Evolutionary conservation across 2,113 vertebrate genomes (phyloP), one percentile per base, ranked within the genome.

Genomic region (Etheostoma spectabile): DNA sequence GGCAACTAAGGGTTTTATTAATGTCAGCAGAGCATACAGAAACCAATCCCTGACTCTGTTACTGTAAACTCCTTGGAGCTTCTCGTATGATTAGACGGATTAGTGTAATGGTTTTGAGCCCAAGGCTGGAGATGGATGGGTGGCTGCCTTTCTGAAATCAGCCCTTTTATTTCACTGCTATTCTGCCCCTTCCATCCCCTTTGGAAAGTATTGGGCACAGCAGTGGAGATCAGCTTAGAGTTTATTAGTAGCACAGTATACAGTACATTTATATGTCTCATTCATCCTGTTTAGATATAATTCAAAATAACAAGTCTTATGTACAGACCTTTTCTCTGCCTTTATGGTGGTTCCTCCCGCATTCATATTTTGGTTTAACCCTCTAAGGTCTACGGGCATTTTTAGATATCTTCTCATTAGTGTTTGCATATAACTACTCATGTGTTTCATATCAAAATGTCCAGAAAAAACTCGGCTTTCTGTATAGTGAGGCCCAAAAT

Each of bases 11-110:
- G 69, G 49, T 61, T 78, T 70, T 74, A 83, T 70, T 69, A 62
- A 24, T 77, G 60, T 75, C 72, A 75, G 68, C 80, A 73, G 84
- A 68, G 48, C 60, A 22, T 48, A 24, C 59, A 77, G 74, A 74
- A 76, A 53, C 56, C 73, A 69, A 24, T 76, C 61, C 74, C 74
- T 21, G 11, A 52, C 56, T 59, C 59, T 35, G 62, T 56, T 38
- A n/a, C 79, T 80, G 46, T 48, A 57, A 77, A 72, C 56, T 74
- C 46, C 5, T 57, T 8, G 8, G 59, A 62, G 62, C 67, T 62
- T n/a, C 45, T 81, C 8, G 19, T 56, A 57, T 77, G 65, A 87
- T 88, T 80, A 85, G 75, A 21, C 66, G 78, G 78, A 90, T 90
- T 86, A 87, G 72, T 55, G 57, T 86, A 84, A 87, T 70, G 53